Evolutionary conservation across 2,888 invertebrate genomes (phyloP), one percentile per base, ranked within the genome.

Genomic region (Seira musarum): DNA sequence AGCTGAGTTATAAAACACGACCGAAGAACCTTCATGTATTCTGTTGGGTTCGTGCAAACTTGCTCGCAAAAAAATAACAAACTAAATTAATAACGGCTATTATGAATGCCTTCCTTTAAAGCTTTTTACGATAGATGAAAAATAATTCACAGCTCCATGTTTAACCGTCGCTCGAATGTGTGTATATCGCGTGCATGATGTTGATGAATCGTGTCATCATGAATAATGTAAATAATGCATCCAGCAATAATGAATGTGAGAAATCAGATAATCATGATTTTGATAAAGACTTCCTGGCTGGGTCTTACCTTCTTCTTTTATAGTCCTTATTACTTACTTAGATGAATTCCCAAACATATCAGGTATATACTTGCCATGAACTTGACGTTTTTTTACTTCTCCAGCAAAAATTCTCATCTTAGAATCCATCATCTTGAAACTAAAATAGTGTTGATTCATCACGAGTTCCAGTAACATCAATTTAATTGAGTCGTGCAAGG

Each of bases 211-310:
- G 13, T 40, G 40, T n/a, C n/a, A n/a, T 40, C 40, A 40, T 40
- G 40, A 40, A 40, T 40, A 40, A 40, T 40, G 40, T 13, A 40
- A 40, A 40, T 40, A 40, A 40, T 40, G 40, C 40, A 40, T 8
- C 40, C 5, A 13, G 40, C 6, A 40, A 40, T 40, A 40, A 40
- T 40, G 40, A 63, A 64, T 63, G 63, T 72, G 49, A 71, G 63
- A 71, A 71, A 60, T 70, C 60, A 46, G 71, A 63, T 46, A 71
- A 61, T 71, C 40, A 8, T 40, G 5, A 40, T 40, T 40, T 40
- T 40, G 35, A 15, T 66, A 57, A 74, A 74, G 53, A 74, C 74
- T 74, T 74, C 74, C 74, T 74, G 74, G 60, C 74, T 74, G 22
- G 60, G 66, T n/a, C 35, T 57, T n/a, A 57, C 74, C 35, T 15